Evolutionary conservation across 2,888 invertebrate genomes (phyloP).

Genomic region (Amblyjoppa fuscipennis): DNA sequence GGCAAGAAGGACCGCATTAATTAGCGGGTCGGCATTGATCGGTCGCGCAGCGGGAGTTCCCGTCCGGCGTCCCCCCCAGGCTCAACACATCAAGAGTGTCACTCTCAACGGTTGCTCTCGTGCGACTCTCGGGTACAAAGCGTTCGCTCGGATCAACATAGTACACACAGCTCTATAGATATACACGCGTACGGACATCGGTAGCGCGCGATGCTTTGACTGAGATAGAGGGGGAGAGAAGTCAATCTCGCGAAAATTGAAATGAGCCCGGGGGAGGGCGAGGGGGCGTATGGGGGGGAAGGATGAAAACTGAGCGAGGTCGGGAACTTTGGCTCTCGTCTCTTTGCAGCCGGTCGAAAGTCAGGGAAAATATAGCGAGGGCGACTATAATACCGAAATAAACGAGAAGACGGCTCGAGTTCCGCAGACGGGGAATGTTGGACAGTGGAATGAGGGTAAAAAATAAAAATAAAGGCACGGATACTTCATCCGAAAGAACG

Average conservation of each 20-base stretch:
- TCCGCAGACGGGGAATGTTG: neutral
- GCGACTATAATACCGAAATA: conserved; percentile 57
- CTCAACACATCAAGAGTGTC: conserved; percentile 63
- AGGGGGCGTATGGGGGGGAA: neutral
- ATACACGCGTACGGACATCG: conserved; percentile 30
- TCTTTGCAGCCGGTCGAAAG: conserved; percentile 34
- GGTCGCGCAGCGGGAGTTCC: conserved; percentile 59
- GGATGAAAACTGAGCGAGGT: conserved; percentile 46
- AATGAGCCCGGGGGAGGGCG: conserved; percentile 40
- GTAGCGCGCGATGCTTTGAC: conserved; percentile 12
- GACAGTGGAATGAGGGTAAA: neutral
- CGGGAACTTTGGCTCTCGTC: conserved; percentile 43
- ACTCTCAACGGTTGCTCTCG: conserved; percentile 61
- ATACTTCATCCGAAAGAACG: neutral
- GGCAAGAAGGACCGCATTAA: conserved; percentile 63
- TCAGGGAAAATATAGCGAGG: conserved; percentile 41
- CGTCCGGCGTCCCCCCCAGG: conserved; percentile 55
- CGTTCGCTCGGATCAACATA: conserved; percentile 64
- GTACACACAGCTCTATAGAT: conserved; percentile 10
- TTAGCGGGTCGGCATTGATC: conserved; percentile 68
- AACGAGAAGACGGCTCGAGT: conserved; percentile 37
- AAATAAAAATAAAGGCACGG: neutral
- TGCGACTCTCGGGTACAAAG: conserved; percentile 52
- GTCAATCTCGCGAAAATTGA: conserved; percentile 64
- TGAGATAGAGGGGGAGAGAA: conserved; percentile 37